A percentile compares a stretch with the other conserved stretches of the same genome.
Evolutionary conservation across 2,797 vertebrate species (phyloP).

Genomic region (Spatula clypeata): DNA sequence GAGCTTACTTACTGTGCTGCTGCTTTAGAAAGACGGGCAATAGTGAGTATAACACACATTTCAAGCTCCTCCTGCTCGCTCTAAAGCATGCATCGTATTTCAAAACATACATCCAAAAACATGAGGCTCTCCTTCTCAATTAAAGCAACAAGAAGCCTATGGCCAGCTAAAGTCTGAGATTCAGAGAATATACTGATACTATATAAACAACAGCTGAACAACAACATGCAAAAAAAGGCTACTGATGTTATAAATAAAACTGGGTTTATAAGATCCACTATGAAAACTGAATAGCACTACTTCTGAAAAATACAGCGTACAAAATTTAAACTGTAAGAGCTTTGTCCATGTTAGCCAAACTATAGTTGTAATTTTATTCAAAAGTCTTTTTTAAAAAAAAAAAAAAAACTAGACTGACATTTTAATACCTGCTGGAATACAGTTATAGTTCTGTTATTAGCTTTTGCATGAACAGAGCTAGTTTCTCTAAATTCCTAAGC

Average conservation of each 20-base stretch:
- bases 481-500: not conserved
- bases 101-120: not conserved
- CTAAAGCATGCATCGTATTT: not conserved
- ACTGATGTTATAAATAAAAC: not conserved
- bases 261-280: not conserved
- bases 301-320: not conserved
- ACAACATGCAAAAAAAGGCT: not conserved
- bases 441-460: not conserved
- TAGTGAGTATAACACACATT: not conserved
- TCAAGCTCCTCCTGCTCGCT: not conserved
- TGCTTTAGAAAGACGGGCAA: not conserved
- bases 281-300: not conserved
- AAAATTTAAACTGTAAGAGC: not conserved
- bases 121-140: not conserved
- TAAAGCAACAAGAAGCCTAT: not conserved
- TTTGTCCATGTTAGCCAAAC: not conserved
- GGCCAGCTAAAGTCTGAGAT: not conserved
- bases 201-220: not conserved
- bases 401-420: not conserved
- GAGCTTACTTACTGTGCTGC: not conserved
- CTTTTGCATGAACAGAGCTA: not conserved
- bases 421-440: not conserved
- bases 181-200: not conserved
- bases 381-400: not conserved
- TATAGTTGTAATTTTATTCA: not conserved